A percentile compares a stretch with the other conserved stretches of the same genome.
Evolutionary conservation across 2,888 invertebrate genomes (phyloP).

Genomic region (Andrena flavipes): DNA sequence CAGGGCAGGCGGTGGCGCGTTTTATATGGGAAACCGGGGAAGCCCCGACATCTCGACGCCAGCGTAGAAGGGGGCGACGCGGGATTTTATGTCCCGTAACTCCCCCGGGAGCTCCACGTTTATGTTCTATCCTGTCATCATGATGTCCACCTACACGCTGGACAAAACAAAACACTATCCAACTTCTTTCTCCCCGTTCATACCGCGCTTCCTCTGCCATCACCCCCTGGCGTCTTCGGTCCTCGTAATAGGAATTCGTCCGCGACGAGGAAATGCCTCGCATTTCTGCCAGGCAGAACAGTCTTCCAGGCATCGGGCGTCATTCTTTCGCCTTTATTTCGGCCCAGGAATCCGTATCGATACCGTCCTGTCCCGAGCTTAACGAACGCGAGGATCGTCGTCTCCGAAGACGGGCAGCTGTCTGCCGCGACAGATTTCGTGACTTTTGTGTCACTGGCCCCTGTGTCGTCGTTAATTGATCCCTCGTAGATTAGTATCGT

Average conservation of each 20-base stretch:
- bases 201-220: neutral
- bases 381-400: conserved; percentile 42
- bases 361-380: conserved; percentile 27
- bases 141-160: conserved; percentile 81
- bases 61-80: conserved; percentile 75
- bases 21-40: conserved; percentile 75
- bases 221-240: conserved; percentile 30
- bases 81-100: conserved; percentile 84
- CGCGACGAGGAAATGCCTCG: conserved; percentile 73
- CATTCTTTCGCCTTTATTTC: conserved; percentile 72
- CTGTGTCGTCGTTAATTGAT: neutral
- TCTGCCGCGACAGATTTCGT: neutral
- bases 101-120: conserved; percentile 82
- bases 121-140: conserved; percentile 83
- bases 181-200: conserved; percentile 53
- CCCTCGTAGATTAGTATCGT: neutral
- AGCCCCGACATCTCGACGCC: conserved; percentile 84
- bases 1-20: conserved; percentile 56
- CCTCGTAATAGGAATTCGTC: conserved; percentile 73
- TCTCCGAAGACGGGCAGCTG: neutral
- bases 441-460: too few species aligned
- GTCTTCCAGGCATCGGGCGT: conserved; percentile 43
- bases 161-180: conserved; percentile 82
- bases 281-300: conserved; percentile 62
- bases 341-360: conserved; percentile 64